Percentiles rank a stretch among this genome's conserved stretches.
Evolutionary conservation across 2,888 invertebrate genomes (phyloP).

Genomic region (Chironomus tentans): DNA sequence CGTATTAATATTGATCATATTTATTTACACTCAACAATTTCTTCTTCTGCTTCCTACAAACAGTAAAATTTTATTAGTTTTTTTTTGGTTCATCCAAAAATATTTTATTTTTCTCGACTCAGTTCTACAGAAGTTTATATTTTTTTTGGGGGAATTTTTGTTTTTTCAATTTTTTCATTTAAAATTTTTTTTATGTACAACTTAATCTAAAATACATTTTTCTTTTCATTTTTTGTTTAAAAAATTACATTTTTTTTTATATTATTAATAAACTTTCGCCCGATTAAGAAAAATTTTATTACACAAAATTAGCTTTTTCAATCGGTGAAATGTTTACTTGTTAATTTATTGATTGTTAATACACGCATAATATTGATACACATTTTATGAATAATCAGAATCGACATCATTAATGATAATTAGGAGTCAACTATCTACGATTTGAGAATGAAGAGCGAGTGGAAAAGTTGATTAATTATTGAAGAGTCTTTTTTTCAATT

Average conservation of each 20-base stretch:
- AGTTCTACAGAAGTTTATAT: too few species aligned
- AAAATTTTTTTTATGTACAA: too few species aligned
- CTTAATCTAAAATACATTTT: background rate
- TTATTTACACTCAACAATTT: background rate
- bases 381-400: background rate
- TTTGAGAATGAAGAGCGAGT: too few species aligned
- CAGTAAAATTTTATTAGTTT: background rate
- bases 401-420: background rate
- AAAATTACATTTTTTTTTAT: background rate
- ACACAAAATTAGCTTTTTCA: slow-evolving; percentile 7
- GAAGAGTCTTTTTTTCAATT: too few species aligned
- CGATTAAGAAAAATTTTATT: slow-evolving; percentile 17
- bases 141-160: background rate
- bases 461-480: too few species aligned
- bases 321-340: slow-evolving; percentile 18
- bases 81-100: background rate
- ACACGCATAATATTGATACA: slow-evolving; percentile 22
- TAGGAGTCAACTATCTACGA: background rate
- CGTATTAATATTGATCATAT: background rate
- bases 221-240: background rate
- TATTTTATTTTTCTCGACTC: too few species aligned
- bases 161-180: too few species aligned
- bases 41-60: background rate
- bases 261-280: background rate
- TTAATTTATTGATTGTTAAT: slow-evolving; percentile 27